Evolutionary conservation across 2,888 invertebrate genomes (phyloP).

Genomic region (Toxonevra muliebris): DNA sequence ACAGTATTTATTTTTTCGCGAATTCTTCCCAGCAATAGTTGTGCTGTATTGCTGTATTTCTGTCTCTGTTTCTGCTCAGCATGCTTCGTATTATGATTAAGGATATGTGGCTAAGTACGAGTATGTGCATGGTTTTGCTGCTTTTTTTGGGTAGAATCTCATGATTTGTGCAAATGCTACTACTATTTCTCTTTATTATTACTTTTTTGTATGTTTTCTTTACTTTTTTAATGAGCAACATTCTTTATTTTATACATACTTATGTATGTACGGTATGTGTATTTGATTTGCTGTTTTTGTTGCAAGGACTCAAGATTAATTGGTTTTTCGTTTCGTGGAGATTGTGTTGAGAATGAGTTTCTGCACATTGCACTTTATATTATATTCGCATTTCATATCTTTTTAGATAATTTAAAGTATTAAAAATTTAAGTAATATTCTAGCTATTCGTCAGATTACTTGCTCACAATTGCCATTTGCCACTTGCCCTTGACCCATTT

Average conservation of each 20-base stretch:
- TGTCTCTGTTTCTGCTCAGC: conserved; percentile 53
- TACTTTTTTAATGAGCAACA: conserved; percentile 17
- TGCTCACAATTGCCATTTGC: no score
- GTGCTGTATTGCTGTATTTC: conserved; percentile 32
- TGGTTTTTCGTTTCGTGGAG: conserved; percentile 15
- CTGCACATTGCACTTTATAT: not conserved
- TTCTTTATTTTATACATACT: not conserved
- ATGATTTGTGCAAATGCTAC: no score
- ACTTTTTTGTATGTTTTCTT: not conserved
- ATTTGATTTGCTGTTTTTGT: conserved; percentile 14
- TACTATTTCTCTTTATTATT: not conserved
- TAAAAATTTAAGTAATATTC: no score
- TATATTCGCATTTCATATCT: not conserved
- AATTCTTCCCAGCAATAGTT: conserved; percentile 19
- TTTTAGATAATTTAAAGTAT: not conserved
- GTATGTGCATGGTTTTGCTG: not conserved
- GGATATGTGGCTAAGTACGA: conserved; percentile 20
- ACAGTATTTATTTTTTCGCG: conserved; percentile 8
- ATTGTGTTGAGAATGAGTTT: conserved; percentile 22
- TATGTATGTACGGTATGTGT: not conserved
- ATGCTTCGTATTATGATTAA: conserved; percentile 59
- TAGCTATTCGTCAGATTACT: no score
- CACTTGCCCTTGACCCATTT: no score
- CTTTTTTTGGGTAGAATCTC: not conserved
- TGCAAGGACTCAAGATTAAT: conserved; percentile 26